Evolutionary conservation across 2,888 invertebrate species (phyloP), one percentile per base, ranked within the genome.

Genomic region (Girardia tigrina): DNA sequence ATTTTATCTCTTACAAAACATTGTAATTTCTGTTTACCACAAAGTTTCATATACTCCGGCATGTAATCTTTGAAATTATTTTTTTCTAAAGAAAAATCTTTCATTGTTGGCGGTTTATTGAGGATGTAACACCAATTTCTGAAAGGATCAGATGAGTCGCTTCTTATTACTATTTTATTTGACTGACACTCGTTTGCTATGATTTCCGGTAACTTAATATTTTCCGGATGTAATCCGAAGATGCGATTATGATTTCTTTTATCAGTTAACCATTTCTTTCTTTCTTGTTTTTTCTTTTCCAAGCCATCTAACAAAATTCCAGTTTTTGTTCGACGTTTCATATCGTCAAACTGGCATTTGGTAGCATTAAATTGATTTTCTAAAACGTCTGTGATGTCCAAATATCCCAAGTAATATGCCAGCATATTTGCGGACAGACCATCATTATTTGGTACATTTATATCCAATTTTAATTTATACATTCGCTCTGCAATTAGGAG

Each of bases 61-160:
- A 56, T 20, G n/a, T 12, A 56, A 56, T 56, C n/a, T 56, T 56
- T 56, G n/a, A 56, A 56, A 56, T n/a, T 56, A 16, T 20, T n/a
- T 56, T 4, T 23, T 20, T 16, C n/a, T 4, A 23, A 12, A 6
- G 56, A 23, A 56, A 56, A 56, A 20, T 56, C 56, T 56, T 56
- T 56, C 23, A n/a, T 4, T 2, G 56, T 6, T 56, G 4, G 2
- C n/a, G 4, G 56, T 56, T 16, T 56, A 4, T n/a, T 56, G 8
- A 56, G n/a, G n/a, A 56, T 56, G 56, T 8, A 56, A 56, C 56
- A 56, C 56, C 56, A 56, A 56, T 56, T 56, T 56, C 56, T 56
- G 56, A n/a, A 12, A 20, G 56, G n/a, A 12, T n/a, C 56, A 6
- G n/a, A 56, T 56, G n/a, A 6, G 4, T 56, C 8, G 23, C 56